A percentile compares a stretch with the other conserved stretches of the same genome.
phyloP scores from a whole-genome alignment of 2,888 invertebrate genomes.

The Brachyptera risi region DNA sequence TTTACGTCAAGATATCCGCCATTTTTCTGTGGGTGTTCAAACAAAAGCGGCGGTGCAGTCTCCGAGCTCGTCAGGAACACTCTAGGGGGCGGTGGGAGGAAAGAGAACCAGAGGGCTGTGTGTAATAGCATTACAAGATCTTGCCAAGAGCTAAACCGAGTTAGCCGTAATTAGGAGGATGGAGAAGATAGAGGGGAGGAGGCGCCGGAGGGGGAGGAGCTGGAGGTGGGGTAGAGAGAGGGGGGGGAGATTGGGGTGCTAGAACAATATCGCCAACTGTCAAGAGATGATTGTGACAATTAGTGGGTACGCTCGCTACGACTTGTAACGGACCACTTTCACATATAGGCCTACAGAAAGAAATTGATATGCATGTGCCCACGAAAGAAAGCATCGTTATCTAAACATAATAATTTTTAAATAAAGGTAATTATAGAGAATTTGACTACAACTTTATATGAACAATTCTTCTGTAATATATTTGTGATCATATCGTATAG shows the following conservation, averaged over 20 bases:
- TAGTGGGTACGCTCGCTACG: conserved; percentile 6
- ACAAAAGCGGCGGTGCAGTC: conserved; percentile 11
- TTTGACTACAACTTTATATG: too few relatives aligned
- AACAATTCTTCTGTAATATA: too few relatives aligned
- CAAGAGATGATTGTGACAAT: conserved; percentile 30
- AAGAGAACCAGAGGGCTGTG: conserved; percentile 1
- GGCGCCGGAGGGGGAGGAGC: background rate
- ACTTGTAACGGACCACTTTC: too few relatives aligned
- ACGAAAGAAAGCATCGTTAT: too few relatives aligned
- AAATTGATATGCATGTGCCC: too few relatives aligned
- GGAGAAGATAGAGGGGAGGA: too few relatives aligned
- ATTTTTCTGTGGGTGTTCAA: conserved; percentile 15
- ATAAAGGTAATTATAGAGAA: too few relatives aligned
- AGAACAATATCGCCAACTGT: conserved; percentile 28
- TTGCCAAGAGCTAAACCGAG: conserved; percentile 8
- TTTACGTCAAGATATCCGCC: conserved; percentile 18
- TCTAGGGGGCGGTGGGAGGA: conserved; percentile 2
- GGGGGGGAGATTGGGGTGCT: conserved; percentile 12
- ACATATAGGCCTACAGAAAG: too few relatives aligned
- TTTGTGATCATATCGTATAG: too few relatives aligned
- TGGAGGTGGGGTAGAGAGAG: conserved; percentile 2
- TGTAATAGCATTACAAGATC: conserved; percentile 22
- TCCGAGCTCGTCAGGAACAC: conserved; percentile 13
- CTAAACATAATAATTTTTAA: too few relatives aligned
- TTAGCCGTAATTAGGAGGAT: conserved; percentile 17